Base-by-base conservation (phyloP, 2,113 vertebrate genomes). In the Emydocephalus ijimae region DNA sequence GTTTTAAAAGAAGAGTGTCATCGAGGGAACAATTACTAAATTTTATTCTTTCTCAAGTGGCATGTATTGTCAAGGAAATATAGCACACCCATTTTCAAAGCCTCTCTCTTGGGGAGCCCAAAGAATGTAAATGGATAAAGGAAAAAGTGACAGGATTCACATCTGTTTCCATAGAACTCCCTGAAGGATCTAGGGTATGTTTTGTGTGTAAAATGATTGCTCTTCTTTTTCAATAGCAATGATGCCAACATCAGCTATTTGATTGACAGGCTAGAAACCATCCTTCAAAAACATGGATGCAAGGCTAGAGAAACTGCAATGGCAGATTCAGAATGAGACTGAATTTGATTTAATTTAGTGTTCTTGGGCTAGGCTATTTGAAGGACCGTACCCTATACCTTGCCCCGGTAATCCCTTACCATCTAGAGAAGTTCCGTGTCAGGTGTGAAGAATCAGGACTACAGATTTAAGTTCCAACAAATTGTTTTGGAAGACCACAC, bases 1-100 rank as follows among this genome's bases (percentile, higher is more conserved):
- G 94, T 89, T 90, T 61, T 92, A 94, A 96, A 96, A 93, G 92
- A 93, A 89, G 93, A 93, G 93, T 85, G 91, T 93, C 91, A 95
- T 54, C 94, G 86, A 90, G 91, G 92, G 94, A 95, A 93, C 92
- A 95, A 95, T 93, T 26, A 29, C 85, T 92, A 93, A 69, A 81
- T 91, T 92, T 81, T 54, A 91, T 93, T 95, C 50, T 95, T 93
- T 85, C 92, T 92, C 48, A 90, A 87, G 90, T 0, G 1, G 88
- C 48, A 88, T 55, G 92, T 92, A 34, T 92, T 92, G 87, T 54
- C 10, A 34, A 90, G 93, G 93, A 91, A 24, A 0, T 0, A 4
- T 7, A 45, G 93, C 18, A 90, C 23, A 0, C 91, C 93, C 90
- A 1, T 43, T 43, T 86, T 93, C 92, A 52, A 90, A 23, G 3